phyloP scores from a whole-genome alignment of 2,797 vertebrate genomes.

The Enteromius argenteus region DNA sequence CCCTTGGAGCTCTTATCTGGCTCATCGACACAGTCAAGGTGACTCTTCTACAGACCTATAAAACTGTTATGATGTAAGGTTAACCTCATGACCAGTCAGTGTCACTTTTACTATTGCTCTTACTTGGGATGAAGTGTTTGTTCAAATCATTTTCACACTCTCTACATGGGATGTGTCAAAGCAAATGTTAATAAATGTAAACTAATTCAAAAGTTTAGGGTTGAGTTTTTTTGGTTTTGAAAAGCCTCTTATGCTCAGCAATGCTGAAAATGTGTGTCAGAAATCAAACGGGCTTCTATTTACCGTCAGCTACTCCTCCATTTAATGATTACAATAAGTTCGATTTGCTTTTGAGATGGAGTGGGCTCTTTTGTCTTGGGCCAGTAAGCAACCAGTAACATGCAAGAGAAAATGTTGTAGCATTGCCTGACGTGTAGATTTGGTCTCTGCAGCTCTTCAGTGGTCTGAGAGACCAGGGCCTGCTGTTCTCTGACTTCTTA shows the following conservation, averaged over 20 bases:
- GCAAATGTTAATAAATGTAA: background rate
- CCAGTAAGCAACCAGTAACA: too few relatives aligned
- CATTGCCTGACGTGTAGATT: background rate
- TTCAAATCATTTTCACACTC: background rate
- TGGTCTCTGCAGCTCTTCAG: constrained; percentile 66
- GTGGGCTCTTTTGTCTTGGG: too few relatives aligned
- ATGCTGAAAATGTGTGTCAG: too few relatives aligned
- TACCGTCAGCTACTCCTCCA: too few relatives aligned
- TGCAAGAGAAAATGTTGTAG: background rate
- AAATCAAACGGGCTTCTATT: too few relatives aligned
- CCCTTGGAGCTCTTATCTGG: constrained; percentile 92
- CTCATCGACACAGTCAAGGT: constrained; percentile 94
- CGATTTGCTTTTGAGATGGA: too few relatives aligned
- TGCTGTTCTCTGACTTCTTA: constrained; percentile 85
- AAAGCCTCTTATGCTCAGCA: too few relatives aligned
- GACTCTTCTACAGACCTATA: constrained; percentile 54
- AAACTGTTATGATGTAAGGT: background rate
- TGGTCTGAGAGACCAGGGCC: constrained; percentile 78
- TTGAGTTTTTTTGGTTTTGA: too few relatives aligned
- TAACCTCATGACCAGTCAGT: background rate
- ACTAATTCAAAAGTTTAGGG: background rate
- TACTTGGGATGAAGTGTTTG: background rate
- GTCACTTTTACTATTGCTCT: background rate
- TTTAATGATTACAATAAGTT: too few relatives aligned
- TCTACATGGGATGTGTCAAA: background rate